Conservation (phyloP, 2,797 vertebrate genomes). For the Phrynocephalus vlangalii region DNA sequence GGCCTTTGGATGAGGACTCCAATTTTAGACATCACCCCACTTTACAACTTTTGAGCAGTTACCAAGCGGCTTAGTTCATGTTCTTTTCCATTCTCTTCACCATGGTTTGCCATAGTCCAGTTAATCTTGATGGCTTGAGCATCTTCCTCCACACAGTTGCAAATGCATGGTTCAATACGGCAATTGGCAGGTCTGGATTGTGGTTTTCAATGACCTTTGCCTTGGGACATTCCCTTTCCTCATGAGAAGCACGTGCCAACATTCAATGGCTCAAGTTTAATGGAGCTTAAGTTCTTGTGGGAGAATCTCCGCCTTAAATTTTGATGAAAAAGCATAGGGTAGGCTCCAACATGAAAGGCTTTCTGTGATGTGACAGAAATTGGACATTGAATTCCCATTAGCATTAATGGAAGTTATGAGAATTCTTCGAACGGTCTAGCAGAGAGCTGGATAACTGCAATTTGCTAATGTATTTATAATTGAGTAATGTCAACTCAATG, state of each 20-base stretch:
- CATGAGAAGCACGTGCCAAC: neutral
- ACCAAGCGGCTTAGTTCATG: too few relatives aligned
- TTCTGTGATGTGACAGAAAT: slow-evolving; percentile 29
- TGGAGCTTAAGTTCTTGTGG: neutral
- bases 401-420: slow-evolving; percentile 46
- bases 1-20: neutral
- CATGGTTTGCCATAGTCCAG: too few relatives aligned
- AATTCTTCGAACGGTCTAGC: slow-evolving; percentile 39
- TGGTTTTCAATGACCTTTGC: accelerated
- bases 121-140: neutral
- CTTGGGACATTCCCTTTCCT: neutral
- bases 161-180: neutral
- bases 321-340: slow-evolving; percentile 30
- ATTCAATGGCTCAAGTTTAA: neutral
- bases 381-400: slow-evolving; percentile 56
- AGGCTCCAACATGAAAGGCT: slow-evolving; percentile 28
- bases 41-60: too few relatives aligned
- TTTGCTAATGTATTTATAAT: slow-evolving; percentile 65
- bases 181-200: neutral
- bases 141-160: neutral
- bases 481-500: slow-evolving; percentile 61
- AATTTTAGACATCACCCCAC: too few relatives aligned
- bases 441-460: slow-evolving; percentile 54
- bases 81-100: too few relatives aligned
- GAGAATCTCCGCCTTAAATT: slow-evolving; percentile 8